These are phyloP conservation scores for Knipowitschia caucasica DNA, from an alignment of 2,797 vertebrate species.

Conservation along the genomic window DNA sequence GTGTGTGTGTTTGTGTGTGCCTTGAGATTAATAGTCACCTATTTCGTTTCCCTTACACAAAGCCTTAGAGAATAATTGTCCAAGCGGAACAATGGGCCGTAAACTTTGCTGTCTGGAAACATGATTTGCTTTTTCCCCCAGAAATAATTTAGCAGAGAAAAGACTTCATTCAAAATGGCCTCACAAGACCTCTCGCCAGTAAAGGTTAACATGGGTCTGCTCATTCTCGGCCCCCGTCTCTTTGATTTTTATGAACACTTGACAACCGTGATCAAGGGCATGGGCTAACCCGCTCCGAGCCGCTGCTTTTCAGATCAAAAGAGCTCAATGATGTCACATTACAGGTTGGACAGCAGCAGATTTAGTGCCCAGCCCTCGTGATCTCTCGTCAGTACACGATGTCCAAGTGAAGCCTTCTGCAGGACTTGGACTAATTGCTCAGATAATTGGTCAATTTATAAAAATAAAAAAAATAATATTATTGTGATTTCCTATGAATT, in stretches of 20 bases:
- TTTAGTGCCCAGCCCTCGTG: slow-evolving; percentile 59
- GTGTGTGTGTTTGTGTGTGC: too few relatives aligned
- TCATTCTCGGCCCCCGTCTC: slow-evolving; percentile 48
- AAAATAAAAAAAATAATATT: too few relatives aligned
- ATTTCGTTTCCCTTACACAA: slow-evolving; percentile 33
- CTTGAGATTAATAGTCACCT: slow-evolving; percentile 41
- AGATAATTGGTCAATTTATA: too few relatives aligned
- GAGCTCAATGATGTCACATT: slow-evolving; percentile 67
- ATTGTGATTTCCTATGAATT: too few relatives aligned
- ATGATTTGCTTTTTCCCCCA: slow-evolving; percentile 27
- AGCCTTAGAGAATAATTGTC: slow-evolving; percentile 30
- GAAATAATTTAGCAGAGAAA: slow-evolving; percentile 21
- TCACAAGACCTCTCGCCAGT: slow-evolving; percentile 30
- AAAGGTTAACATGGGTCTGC: slow-evolving; percentile 51
- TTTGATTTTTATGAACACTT: slow-evolving; percentile 47
- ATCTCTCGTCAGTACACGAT: slow-evolving; percentile 47
- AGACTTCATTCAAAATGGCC: slow-evolving; percentile 44
- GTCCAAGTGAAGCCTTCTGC: too few relatives aligned
- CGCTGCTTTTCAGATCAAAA: slow-evolving; percentile 71
- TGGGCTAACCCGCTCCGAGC: slow-evolving; percentile 64
- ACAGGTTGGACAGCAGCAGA: slow-evolving; percentile 66
- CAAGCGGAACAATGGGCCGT: slow-evolving; percentile 25
- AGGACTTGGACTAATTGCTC: too few relatives aligned
- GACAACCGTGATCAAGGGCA: slow-evolving; percentile 67
- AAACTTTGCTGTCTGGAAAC: slow-evolving; percentile 21